Conservation (phyloP, 2,113 vertebrate species). For the Larimichthys polyactis region DNA sequence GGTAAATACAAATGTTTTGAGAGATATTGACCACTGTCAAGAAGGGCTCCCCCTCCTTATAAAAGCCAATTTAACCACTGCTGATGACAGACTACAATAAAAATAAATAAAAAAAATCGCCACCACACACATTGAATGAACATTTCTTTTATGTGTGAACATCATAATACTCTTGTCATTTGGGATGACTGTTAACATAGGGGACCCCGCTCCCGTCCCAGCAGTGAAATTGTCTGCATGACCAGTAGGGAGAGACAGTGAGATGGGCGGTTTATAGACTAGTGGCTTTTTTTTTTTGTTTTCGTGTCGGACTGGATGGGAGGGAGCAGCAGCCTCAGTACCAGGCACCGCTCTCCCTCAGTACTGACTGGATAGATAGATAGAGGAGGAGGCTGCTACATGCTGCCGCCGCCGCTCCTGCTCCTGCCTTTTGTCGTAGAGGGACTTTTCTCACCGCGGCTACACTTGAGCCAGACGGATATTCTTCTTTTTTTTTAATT, state of each 20-base stretch:
- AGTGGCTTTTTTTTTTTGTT: conserved; percentile 60
- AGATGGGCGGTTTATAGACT: conserved; percentile 64
- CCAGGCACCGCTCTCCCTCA: conserved; percentile 75
- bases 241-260: conserved; percentile 84
- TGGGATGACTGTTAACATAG: conserved; percentile 19
- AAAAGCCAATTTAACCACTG: no score
- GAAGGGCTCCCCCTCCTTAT: no score
- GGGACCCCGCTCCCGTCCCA: conserved; percentile 3
- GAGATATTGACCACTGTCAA: no score
- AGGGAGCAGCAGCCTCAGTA: conserved; percentile 83
- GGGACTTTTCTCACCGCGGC: conserved; percentile 62
- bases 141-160: conserved; percentile 15
- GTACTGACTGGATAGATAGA: conserved; percentile 59
- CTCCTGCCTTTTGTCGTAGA: conserved; percentile 75
- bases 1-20: no score
- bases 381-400: conserved; percentile 75
- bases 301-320: conserved; percentile 69
- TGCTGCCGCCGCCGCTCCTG: conserved; percentile 66
- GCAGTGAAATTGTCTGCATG: conserved; percentile 69
- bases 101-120: background rate
- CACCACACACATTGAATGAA: conserved; percentile 3
- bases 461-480: conserved; percentile 65
- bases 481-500: conserved; percentile 51
- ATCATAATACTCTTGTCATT: conserved; percentile 14
- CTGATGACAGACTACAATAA: background rate